Base-by-base conservation (phyloP, 2,113 vertebrate genomes). In the Zosterops japonicus region DNA sequence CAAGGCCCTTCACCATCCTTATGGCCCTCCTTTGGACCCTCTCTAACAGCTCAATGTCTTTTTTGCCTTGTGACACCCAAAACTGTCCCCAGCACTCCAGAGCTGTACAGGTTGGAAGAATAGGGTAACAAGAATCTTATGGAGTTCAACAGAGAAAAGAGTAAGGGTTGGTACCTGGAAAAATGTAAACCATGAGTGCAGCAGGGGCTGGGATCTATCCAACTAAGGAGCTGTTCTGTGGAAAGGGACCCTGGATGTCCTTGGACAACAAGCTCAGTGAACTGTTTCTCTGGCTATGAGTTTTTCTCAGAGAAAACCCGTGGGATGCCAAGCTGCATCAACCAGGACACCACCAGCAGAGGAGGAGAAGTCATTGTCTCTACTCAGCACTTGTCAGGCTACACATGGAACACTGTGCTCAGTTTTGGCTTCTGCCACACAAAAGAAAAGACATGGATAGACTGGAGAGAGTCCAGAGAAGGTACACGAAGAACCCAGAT, bases 21-120 rank as follows among this genome's bases (percentile, higher is more conserved):
- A 2, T 22, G 6, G 18, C 14, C 19, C 27, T 64, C 28, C 59
- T 56, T 3, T 23, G 46, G 39, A 15, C 6, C 14, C 7, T 76
- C 25, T 31, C 53, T 28, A 5, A 44, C 7, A 77, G 14, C 22
- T 59, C 33, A 36, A 5, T n/a, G 5, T 7, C 11, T 61, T 23
- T 52, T n/a, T 10, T 53, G 6, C 5, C 0, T 6, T 46, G 55
- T 16, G 14, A 12, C 2, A 3, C 39, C 9, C 12, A 28, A 42
- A 87, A 28, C n/a, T 53, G 46, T 15, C 5, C 19, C 9, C 20
- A 55, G 49, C 20, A 63, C 24, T 47, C 41, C 20, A 71, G n/a
- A 64, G 53, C 8, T 31, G 11, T 25, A 71, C 7, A 47, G 57
- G 16, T 29, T 55, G 41, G 24, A 63, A 63, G 31, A 79, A 13